Conservation (phyloP, 2,888 invertebrate genomes). For the Sarcophaga rosellei region DNA sequence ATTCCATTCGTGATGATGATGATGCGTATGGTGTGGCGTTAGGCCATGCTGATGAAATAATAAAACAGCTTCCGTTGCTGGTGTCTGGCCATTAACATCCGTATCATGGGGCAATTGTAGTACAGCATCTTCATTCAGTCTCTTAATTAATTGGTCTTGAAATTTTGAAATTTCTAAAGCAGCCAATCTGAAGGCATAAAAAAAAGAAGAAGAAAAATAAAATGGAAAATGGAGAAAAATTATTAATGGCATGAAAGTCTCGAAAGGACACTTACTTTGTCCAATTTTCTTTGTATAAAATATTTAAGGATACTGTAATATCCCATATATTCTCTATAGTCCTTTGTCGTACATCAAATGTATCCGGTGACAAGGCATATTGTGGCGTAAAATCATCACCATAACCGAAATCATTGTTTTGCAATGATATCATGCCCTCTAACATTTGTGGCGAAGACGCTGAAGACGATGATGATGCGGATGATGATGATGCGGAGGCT, state of each 20-base stretch:
- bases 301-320: constrained; percentile 92
- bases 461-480: constrained; percentile 45
- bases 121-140: constrained; percentile 89
- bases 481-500: constrained; percentile 9
- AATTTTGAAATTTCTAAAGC: constrained; percentile 84
- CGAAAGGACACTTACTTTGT: constrained; percentile 85
- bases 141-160: constrained; percentile 91
- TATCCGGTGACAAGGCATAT: constrained; percentile 79
- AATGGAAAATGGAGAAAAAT: background rate
- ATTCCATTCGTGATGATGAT: constrained; percentile 86
- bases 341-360: constrained; percentile 84
- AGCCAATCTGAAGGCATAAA: constrained; percentile 76
- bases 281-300: constrained; percentile 95
- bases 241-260: background rate
- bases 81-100: constrained; percentile 80
- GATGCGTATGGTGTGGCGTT: constrained; percentile 82
- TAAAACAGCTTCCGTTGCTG: constrained; percentile 81
- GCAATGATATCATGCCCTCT: constrained; percentile 68
- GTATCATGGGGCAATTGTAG: constrained; percentile 84
- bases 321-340: constrained; percentile 96
- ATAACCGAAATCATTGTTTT: constrained; percentile 76
- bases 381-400: constrained; percentile 77
- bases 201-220: constrained; percentile 1
- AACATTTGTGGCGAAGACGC: constrained; percentile 53
- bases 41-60: constrained; percentile 77